These are phyloP conservation scores for Sarcophaga variegata DNA, from an alignment of 2,888 invertebrate genomes.

Conservation along the genomic window DNA sequence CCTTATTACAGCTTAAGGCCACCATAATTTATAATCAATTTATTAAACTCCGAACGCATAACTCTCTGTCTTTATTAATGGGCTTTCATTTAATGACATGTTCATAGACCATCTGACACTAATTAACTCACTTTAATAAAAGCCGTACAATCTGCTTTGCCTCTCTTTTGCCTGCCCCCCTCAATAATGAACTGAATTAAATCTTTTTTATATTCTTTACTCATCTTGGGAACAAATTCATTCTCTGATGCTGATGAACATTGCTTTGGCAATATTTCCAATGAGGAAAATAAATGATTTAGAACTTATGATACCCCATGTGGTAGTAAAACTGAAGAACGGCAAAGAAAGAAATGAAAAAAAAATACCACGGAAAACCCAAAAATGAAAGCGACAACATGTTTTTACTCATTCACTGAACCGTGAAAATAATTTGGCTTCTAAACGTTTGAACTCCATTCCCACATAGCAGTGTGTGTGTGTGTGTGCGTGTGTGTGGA, in stretches of 20 bases:
- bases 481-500: not conserved
- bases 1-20: no score
- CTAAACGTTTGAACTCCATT: conserved; percentile 24
- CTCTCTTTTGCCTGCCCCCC: not conserved
- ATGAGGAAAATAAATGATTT: conserved; percentile 39
- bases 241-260: not conserved
- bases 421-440: conserved; percentile 39
- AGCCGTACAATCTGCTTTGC: not conserved
- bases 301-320: conserved; percentile 47
- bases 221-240: not conserved
- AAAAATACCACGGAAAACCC: not conserved
- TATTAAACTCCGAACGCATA: not conserved
- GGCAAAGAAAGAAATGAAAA: no score
- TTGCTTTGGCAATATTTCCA: conserved; percentile 15
- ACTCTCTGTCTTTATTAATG: not conserved
- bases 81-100: conserved; percentile 34
- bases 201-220: conserved; percentile 26
- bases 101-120: conserved; percentile 51
- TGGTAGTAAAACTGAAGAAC: not conserved
- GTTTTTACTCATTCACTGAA: conserved; percentile 28
- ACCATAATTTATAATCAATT: no score
- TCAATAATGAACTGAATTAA: conserved; percentile 12
- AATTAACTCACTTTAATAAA: conserved; percentile 47
- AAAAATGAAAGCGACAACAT: conserved; percentile 17
- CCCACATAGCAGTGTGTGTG: not conserved